Evolutionary conservation across 1,140 invertebrate genomes (phyloP), one percentile per base, ranked within the genome.

Genomic region (Theocolax elegans): DNA sequence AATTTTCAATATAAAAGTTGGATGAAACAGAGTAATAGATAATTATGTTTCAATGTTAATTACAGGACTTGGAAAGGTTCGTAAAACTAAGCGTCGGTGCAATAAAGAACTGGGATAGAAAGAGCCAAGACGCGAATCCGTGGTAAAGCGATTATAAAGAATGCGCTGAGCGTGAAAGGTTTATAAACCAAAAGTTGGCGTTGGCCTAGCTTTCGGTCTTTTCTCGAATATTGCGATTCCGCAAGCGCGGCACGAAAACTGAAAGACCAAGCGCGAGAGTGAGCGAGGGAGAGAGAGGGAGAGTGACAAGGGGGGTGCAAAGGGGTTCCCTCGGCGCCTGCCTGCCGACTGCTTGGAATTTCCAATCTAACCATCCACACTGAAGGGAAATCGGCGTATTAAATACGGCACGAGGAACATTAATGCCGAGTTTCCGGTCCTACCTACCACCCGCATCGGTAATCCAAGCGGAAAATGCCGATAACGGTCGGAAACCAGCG

Each of bases 181-280:
- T 53, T 65, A 42, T 65, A 65, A 65, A 65, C 35, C 54, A 54
- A 65, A 54, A 64, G 35, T 54, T 53, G 25, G 35, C n/a, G 29
- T 1, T 9, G 17, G n/a, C 1, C 13, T 23, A 25, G 29, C 27
- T 21, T 46, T 49, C 17, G 7, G 8, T 25, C 15, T 21, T 15
- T 13, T 4, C 23, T n/a, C 31, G 48, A 49, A 65, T 54, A 65
- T 42, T 65, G 63, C 25, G n/a, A 65, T 65, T 54, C 23, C 7
- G 31, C 31, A 64, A 51, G 31, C 48, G 10, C 12, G 19, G 62
- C 29, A 64, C 62, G 46, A 12, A 59, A 17, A 15, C 1, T 1
- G 19, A 42, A 21, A 27, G 23, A 17, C 10, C 31, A 35, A 35
- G 31, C 4, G 35, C 1, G 6, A 6, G n/a, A 56, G 27, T 8